These are phyloP conservation scores for Pseudoatta argentina DNA, from an alignment of 1,140 invertebrate genomes.

Conservation along the genomic window DNA sequence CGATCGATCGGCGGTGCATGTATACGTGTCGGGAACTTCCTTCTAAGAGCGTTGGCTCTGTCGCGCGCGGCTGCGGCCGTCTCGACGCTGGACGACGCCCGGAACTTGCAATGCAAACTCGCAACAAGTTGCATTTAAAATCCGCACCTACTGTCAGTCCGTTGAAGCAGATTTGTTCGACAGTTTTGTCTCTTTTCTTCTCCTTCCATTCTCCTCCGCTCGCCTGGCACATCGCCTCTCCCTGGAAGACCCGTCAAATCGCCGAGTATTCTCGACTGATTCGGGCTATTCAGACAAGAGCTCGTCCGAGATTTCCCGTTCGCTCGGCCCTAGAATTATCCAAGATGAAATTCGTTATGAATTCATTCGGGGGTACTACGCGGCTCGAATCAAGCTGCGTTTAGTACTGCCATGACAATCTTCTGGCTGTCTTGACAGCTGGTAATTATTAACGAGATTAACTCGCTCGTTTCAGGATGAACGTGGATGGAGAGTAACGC, in stretches of 20 bases:
- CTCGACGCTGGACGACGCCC: conserved; percentile 57
- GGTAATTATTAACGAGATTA: conserved; percentile 56
- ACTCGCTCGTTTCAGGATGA: background rate
- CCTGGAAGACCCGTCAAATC: conserved; percentile 47
- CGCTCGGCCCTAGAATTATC: conserved; percentile 35
- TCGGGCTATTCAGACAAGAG: conserved; percentile 62
- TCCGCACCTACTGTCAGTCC: conserved; percentile 59
- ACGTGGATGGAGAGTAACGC: background rate
- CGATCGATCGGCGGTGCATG: conserved; percentile 33
- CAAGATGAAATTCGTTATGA: conserved; percentile 59
- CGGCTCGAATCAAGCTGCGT: background rate
- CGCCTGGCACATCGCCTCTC: background rate
- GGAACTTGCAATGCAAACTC: conserved; percentile 70
- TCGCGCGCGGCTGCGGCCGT: conserved; percentile 5
- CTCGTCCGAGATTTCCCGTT: conserved; percentile 48
- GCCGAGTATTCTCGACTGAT: conserved; percentile 55
- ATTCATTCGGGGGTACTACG: conserved; percentile 54
- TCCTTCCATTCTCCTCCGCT: background rate
- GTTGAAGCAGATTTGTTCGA: conserved; percentile 54
- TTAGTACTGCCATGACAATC: conserved; percentile 34
- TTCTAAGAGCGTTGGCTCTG: conserved; percentile 17
- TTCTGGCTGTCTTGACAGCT: conserved; percentile 46
- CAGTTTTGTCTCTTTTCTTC: conserved; percentile 64
- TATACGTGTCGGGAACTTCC: conserved; percentile 18
- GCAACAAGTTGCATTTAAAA: conserved; percentile 82